These are phyloP conservation scores for Altica lythri DNA, from an alignment of 2,888 invertebrate genomes.

Conservation along the genomic window DNA sequence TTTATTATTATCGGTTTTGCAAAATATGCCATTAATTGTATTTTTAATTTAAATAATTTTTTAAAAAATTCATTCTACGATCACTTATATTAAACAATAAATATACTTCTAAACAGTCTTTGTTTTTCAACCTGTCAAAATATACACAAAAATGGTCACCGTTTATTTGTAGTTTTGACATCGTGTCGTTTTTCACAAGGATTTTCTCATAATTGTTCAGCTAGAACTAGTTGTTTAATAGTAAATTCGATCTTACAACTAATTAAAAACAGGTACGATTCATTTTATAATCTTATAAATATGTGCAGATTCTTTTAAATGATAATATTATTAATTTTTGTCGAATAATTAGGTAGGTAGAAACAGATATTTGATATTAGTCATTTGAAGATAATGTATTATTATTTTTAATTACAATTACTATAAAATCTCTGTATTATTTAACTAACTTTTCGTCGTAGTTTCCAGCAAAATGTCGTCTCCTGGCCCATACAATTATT, in stretches of 20 bases:
- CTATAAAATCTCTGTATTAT: background rate
- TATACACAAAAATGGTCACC: constrained; percentile 37
- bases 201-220: constrained; percentile 28
- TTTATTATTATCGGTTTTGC: too few species aligned
- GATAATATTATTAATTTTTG: constrained; percentile 12
- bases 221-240: constrained; percentile 28
- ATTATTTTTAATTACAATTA: constrained; percentile 1
- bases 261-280: constrained; percentile 25
- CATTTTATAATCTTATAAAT: background rate
- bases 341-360: constrained; percentile 12
- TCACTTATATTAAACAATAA: too few species aligned
- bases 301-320: too few species aligned
- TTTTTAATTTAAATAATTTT: too few species aligned
- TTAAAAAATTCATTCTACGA: too few species aligned
- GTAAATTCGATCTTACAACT: constrained; percentile 23
- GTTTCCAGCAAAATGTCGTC: constrained; percentile 70
- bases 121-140: too few species aligned
- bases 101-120: too few species aligned
- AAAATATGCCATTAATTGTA: too few species aligned
- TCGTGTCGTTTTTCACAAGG: constrained; percentile 38
- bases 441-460: constrained; percentile 20
- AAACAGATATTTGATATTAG: constrained; percentile 17
- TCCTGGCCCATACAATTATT: constrained; percentile 98
- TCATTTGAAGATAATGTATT: constrained; percentile 20
- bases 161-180: constrained; percentile 42